These are phyloP conservation scores for Sebastes vulpes DNA, from an alignment of 2,797 vertebrate genomes.

Conservation along the genomic window DNA sequence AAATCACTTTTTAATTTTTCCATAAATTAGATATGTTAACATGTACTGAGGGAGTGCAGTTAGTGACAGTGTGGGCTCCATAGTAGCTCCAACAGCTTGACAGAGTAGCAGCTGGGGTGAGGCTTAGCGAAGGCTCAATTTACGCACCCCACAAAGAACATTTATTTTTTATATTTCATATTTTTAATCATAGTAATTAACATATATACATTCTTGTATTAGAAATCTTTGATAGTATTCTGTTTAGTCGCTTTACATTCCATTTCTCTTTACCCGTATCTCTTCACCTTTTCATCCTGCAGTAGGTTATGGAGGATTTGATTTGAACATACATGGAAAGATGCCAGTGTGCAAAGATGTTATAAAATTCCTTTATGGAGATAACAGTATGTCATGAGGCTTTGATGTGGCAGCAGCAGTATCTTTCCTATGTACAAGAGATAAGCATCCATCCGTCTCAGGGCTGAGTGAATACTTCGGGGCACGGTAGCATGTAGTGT, in stretches of 20 bases:
- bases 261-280: not conserved
- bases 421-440: not conserved
- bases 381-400: not conserved
- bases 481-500: slow-evolving; percentile 14
- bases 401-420: slow-evolving; percentile 20
- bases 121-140: too few relatives aligned
- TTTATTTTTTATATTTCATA: not conserved
- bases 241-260: not conserved
- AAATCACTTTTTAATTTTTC: too few relatives aligned
- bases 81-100: not conserved
- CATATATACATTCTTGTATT: not conserved
- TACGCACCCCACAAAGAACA: not conserved
- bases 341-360: not conserved
- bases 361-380: not conserved
- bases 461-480: slow-evolving; percentile 6
- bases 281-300: not conserved
- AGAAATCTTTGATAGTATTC: not conserved
- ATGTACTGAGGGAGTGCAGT: too few relatives aligned
- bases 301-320: not conserved
- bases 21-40: too few relatives aligned
- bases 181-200: not conserved
- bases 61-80: too few relatives aligned
- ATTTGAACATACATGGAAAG: not conserved
- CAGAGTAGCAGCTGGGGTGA: too few relatives aligned
- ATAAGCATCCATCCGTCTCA: not conserved